These are phyloP conservation scores for Phenganax stokvisi DNA, from an alignment of 92 coral and sea anemone genomes.

Conservation along the genomic window DNA sequence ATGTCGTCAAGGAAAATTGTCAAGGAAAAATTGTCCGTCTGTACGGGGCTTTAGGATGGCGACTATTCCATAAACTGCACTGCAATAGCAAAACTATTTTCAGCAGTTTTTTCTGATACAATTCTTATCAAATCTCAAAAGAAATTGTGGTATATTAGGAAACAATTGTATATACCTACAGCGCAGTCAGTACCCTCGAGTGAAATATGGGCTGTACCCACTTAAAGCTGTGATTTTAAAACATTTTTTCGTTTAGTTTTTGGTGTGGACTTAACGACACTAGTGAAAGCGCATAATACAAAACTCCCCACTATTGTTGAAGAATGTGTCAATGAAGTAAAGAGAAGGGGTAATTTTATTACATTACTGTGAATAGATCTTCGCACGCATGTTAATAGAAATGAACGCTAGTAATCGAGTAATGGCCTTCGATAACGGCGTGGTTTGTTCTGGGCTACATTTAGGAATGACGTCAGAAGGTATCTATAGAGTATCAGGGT, in stretches of 20 bases:
- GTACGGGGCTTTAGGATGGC: no score
- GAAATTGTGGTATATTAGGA: no score
- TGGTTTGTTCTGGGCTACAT: background rate
- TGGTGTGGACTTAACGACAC: slow-evolving; percentile 92
- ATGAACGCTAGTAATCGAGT: no score
- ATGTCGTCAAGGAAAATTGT: no score
- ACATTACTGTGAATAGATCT: background rate
- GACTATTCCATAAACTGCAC: no score
- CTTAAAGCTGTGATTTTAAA: background rate
- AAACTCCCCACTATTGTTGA: slow-evolving; percentile 91
- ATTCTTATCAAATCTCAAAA: no score
- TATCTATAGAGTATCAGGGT: slow-evolving; percentile 86
- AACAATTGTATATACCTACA: no score
- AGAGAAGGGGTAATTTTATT: slow-evolving; percentile 68
- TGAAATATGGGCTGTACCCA: background rate
- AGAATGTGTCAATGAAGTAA: slow-evolving; percentile 75
- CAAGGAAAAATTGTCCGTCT: no score
- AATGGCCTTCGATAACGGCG: background rate
- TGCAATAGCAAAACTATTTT: background rate
- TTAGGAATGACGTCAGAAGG: slow-evolving; percentile 83
- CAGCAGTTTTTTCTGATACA: background rate
- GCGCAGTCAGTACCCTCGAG: no score
- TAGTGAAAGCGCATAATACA: slow-evolving; percentile 80
- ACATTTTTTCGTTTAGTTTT: slow-evolving; percentile 51
- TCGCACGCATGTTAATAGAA: no score